Conservation (phyloP, 2,113 vertebrate species). For the Megaleporinus macrocephalus region DNA sequence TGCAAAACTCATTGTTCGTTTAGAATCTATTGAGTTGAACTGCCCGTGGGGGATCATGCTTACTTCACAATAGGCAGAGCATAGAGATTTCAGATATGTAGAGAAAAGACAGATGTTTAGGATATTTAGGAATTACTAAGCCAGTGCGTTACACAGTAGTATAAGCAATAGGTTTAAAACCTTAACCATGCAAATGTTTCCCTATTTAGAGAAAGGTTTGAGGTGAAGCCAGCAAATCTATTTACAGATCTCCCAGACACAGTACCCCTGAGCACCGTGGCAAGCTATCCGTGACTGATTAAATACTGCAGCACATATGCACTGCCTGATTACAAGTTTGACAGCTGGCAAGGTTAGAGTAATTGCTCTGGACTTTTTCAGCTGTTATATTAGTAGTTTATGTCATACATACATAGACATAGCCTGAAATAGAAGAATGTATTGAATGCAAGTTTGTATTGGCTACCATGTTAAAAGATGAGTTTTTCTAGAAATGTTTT, state of each 20-base stretch:
- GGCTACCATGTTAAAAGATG: not conserved
- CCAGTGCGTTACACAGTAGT: not conserved
- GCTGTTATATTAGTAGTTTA: slow-evolving; percentile 21
- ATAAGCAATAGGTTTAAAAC: slow-evolving; percentile 7
- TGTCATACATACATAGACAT: not conserved
- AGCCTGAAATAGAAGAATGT: not conserved
- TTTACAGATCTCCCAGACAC: slow-evolving; percentile 46
- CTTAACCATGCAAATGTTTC: not conserved
- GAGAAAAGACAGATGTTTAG: too few relatives aligned
- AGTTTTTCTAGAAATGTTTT: not conserved
- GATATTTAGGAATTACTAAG: not conserved
- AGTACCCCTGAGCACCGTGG: slow-evolving; percentile 51
- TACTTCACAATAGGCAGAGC: too few relatives aligned
- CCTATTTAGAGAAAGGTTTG: slow-evolving; percentile 9
- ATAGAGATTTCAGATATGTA: too few relatives aligned
- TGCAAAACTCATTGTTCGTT: too few relatives aligned
- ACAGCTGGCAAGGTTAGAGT: slow-evolving; percentile 66
- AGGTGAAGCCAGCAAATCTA: slow-evolving; percentile 26
- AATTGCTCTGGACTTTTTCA: slow-evolving; percentile 57
- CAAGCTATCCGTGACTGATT: slow-evolving; percentile 61
- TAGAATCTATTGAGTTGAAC: too few relatives aligned
- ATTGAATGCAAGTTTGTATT: not conserved
- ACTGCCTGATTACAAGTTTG: slow-evolving; percentile 59
- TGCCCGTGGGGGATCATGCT: too few relatives aligned
- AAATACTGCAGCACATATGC: slow-evolving; percentile 49